Evolutionary conservation across 1,140 invertebrate species (phyloP), one percentile per base, ranked within the genome.

Genomic region (Zaprionus lachaisei): DNA sequence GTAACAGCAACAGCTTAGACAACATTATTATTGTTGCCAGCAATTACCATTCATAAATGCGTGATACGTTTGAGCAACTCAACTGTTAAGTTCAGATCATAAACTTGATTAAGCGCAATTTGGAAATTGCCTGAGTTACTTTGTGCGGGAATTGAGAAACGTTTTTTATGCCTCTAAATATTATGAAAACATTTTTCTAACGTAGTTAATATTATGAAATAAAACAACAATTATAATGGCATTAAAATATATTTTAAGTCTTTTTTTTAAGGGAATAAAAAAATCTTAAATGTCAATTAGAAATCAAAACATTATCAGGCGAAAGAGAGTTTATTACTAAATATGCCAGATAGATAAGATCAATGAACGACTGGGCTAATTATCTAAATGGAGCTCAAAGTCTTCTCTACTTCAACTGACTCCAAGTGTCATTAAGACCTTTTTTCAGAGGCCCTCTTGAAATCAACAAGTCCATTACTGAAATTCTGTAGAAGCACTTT

Each of bases 11-110:
- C 20, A 47, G 47, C 61, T 28, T 49, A 20, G 17, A 64, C 49
- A 80, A 62, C 41, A 24, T 49, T 20, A 20, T 49, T n/a, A 41
- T 47, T 9, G 41, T 5, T 47, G 41, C 5, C 26, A 24, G 41
- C 58, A 63, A 81, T 66, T 64, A 82, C 26, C 58, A 51, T 51
- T 58, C 34, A 72, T 57, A 34, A 65, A 56, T 57, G 6, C 31
- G 26, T 20, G 22, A 72, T 55, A 57, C 38, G 38, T 66, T 72
- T 66, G 20, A 34, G 12, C 54, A 55, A 66, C 17, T 67, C 41
- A 51, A 58, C 38, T 73, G 57, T 60, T 34, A 24, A 61, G 54
- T 38, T 67, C 24, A 54, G 55, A 69, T 69, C 65, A 56, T 47
- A 55, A 69, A 62, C 38, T 44, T 69, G 72, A 74, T 69, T 31